Conservation (phyloP, 2,113 vertebrate species). For the Vicugna pacos region DNA sequence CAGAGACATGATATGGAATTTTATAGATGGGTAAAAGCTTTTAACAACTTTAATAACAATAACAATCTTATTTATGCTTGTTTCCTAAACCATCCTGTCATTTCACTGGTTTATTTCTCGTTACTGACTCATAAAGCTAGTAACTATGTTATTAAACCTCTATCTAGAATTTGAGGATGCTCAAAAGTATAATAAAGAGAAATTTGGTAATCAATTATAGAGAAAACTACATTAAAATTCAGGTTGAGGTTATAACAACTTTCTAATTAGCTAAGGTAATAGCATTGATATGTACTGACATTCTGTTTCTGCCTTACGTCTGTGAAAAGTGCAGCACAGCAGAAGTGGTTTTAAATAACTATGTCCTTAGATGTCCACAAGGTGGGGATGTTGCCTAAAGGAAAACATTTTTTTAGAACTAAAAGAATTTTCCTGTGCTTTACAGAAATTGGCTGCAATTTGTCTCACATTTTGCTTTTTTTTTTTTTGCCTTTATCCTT, state of each 20-base stretch:
- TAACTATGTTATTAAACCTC: slow-evolving; percentile 52
- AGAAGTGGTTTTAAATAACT: neutral
- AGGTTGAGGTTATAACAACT: neutral
- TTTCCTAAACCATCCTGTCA: neutral
- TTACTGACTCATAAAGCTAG: neutral
- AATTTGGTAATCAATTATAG: slow-evolving; percentile 30
- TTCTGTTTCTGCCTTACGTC: neutral
- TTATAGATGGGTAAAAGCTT: slow-evolving; percentile 23
- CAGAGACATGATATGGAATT: neutral
- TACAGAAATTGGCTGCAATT: neutral
- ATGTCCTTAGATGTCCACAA: slow-evolving; percentile 36
- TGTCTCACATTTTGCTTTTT: neutral
- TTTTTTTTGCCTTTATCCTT: slow-evolving; percentile 29
- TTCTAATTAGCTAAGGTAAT: slow-evolving; percentile 4
- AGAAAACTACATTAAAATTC: slow-evolving; percentile 44
- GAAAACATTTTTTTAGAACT: neutral
- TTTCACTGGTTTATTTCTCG: neutral
- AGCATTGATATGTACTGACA: neutral
- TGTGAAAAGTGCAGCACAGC: neutral
- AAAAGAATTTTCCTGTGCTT: neutral
- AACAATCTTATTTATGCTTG: neutral
- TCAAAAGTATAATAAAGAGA: neutral
- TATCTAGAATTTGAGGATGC: slow-evolving; percentile 34
- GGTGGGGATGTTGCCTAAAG: slow-evolving; percentile 55
- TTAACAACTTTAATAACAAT: neutral